A percentile compares a stretch with the other conserved stretches of the same genome.
phyloP scores from a whole-genome alignment of 2,888 invertebrate species.

The Ormyrus thymus region DNA sequence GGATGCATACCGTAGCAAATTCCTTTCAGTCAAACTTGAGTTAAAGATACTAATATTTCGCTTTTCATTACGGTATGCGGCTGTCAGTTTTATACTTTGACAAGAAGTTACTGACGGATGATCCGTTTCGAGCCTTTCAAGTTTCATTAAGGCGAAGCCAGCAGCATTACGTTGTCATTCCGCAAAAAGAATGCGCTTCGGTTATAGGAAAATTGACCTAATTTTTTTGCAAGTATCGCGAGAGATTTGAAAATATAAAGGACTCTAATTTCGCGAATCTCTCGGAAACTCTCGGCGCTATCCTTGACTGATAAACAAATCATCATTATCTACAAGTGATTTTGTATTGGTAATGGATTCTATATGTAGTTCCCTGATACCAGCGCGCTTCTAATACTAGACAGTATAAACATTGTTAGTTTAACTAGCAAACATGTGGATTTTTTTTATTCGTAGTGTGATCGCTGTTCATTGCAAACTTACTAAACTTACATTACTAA shows the following conservation, averaged over 20 bases:
- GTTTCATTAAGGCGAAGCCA: conserved; percentile 43
- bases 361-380: conserved; percentile 70
- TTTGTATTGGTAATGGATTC: conserved; percentile 50
- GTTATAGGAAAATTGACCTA: conserved; percentile 42
- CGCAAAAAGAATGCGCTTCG: conserved; percentile 37
- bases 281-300: conserved; percentile 32
- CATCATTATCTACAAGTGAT: conserved; percentile 49
- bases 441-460: conserved; percentile 62
- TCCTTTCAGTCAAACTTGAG: conserved; percentile 23
- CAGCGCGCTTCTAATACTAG: conserved; percentile 69
- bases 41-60: conserved; percentile 41
- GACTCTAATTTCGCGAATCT: conserved; percentile 26
- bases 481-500: conserved; percentile 68
- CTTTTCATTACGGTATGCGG: conserved; percentile 38
- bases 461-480: conserved; percentile 65
- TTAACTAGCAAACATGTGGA: conserved; percentile 70
- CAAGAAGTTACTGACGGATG: conserved; percentile 30
- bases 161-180: conserved; percentile 37
- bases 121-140: conserved; percentile 14
- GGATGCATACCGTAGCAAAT: conserved; percentile 31
- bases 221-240: conserved; percentile 29
- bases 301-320: conserved; percentile 42
- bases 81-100: conserved; percentile 44
- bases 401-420: conserved; percentile 73
- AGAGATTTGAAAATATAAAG: conserved; percentile 45